Conservation (phyloP, 2,113 vertebrate species). For the Neodontobutis hainanensis region DNA sequence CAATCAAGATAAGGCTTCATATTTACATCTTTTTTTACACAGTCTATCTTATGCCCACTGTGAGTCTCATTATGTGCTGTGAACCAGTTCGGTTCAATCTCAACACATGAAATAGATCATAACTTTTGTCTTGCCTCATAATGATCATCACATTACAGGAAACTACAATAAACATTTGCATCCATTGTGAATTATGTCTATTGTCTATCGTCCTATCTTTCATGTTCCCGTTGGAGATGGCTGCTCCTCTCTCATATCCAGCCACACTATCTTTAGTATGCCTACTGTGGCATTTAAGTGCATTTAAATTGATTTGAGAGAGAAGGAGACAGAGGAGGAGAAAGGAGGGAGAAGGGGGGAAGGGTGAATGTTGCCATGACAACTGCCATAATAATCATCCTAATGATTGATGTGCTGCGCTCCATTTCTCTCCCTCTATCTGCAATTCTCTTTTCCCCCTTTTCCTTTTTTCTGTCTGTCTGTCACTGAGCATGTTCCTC, state of each 20-base stretch:
- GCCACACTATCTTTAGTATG: slow-evolving; percentile 24
- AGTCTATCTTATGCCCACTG: too few species aligned
- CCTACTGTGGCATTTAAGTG: slow-evolving; percentile 62
- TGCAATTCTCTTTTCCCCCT: slow-evolving; percentile 42
- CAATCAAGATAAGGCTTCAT: too few species aligned
- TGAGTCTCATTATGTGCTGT: too few species aligned
- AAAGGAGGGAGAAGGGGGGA: slow-evolving; percentile 48
- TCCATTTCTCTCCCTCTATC: slow-evolving; percentile 71
- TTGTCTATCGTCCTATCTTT: background rate
- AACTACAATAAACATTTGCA: background rate
- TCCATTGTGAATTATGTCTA: background rate
- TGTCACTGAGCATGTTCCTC: slow-evolving; percentile 5
- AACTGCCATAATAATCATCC: slow-evolving; percentile 78
- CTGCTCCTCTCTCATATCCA: slow-evolving; percentile 24
- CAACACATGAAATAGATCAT: too few species aligned
- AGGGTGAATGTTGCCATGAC: slow-evolving; percentile 70
- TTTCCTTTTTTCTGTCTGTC: slow-evolving; percentile 37
- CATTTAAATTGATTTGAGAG: slow-evolving; percentile 70
- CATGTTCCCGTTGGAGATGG: slow-evolving; percentile 12
- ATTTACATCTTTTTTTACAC: too few species aligned
- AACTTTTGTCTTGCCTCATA: background rate
- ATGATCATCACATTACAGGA: background rate
- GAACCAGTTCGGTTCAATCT: too few species aligned
- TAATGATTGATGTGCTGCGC: slow-evolving; percentile 78
- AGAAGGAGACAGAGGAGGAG: slow-evolving; percentile 45